Base-by-base conservation (phyloP, 2,888 invertebrate genomes). In the Asteroscopus sphinx region DNA sequence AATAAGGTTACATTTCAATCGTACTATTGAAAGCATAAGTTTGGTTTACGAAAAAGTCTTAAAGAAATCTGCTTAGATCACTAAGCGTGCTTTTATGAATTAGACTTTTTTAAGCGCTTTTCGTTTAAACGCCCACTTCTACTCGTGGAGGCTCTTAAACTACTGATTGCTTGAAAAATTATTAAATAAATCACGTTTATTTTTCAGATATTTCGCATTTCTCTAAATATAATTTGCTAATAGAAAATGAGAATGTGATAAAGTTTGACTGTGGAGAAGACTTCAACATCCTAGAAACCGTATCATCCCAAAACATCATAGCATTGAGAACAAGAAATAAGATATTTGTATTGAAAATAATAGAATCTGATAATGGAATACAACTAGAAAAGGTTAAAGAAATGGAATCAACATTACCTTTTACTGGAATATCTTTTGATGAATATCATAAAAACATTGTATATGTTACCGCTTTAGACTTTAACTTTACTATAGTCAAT, bases 361-460 rank as follows among this genome's bases (percentile, higher is more conserved):
- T 68, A 1, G 71, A 76, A 33, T 48, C 55, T 1, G 74, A 83
- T 33, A 71, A 77, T 11, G 63, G 56, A 1, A 46, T 89, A 32
- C 57, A 68, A 25, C 64, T 92, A 54, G 83, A 91, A 37, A 82
- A 83, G 65, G 39, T 92, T 0, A 89, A 90, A 67, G 80, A 83
- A 64, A 77, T 90, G 17, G 83, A 88, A 36, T 87, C 90, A 0
- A 82, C 85, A 42, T 58, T 89, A 26, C 87, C 91, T 0, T 91
- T 88, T 56, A 93, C 92, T 0, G 82, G 92, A 35, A 86, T 94
- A 63, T 82, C 86, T 6, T 92, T 93, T 77, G 94, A 94, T 65
- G 83, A 81, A 39, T 80, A 81, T 60, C 91, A 91, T 61, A 89
- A 85, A 56, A 89, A 90, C 59, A 91, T 94, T 37, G 73, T 92